Evolutionary conservation across 2,113 vertebrate species (phyloP).

Genomic region (Peromyscus californicus): DNA sequence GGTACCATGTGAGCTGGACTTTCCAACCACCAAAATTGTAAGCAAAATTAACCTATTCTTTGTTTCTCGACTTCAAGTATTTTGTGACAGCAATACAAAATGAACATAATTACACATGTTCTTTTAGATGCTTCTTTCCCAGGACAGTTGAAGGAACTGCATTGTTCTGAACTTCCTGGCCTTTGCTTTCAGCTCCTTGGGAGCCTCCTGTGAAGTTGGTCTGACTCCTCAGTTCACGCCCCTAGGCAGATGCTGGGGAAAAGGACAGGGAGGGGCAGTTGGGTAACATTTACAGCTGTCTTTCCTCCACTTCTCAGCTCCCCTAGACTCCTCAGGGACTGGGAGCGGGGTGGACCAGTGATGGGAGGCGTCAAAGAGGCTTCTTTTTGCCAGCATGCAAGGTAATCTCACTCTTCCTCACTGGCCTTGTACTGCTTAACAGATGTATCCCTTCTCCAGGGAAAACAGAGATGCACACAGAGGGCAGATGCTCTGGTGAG

Average conservation of each 20-base stretch:
- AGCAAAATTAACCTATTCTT: not conserved
- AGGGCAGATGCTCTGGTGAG: not conserved
- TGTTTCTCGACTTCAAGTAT: not conserved
- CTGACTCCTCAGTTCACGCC: not conserved
- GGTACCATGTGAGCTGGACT: not conserved
- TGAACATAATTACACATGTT: not conserved
- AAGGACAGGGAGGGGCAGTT: conserved; percentile 6
- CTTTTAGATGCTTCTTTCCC: not conserved
- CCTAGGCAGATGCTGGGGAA: not conserved
- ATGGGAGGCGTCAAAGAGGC: not conserved
- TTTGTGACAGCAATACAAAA: not conserved
- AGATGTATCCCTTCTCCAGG: not conserved
- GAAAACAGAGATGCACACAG: not conserved
- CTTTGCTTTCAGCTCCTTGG: not conserved
- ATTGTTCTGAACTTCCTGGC: not conserved
- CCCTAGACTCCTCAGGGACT: not conserved
- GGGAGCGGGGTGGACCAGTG: conserved; percentile 2
- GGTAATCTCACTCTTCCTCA: not conserved
- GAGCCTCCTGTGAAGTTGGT: not conserved
- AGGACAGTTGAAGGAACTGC: not conserved
- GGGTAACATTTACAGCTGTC: not conserved
- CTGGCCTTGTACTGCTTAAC: not conserved
- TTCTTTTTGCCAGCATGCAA: conserved; percentile 27
- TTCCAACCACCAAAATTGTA: not conserved
- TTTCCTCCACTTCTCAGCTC: not conserved